Conservation (phyloP, 2,888 invertebrate species). For the Eremobia ochroleuca region DNA sequence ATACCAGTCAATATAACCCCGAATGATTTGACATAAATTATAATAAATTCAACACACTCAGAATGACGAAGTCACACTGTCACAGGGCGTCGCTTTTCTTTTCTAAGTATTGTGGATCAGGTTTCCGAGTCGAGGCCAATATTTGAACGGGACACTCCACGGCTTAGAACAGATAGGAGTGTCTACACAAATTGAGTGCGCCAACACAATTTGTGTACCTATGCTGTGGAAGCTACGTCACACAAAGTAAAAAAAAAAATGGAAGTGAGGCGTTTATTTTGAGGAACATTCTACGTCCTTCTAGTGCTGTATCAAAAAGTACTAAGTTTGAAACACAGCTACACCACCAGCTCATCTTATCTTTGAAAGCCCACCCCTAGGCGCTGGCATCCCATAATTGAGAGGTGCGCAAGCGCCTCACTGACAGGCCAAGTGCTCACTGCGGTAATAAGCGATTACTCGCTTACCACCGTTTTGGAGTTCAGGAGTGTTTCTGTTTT, state of each 20-base stretch:
- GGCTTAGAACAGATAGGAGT: no score
- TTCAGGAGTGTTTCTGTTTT: slow-evolving; percentile 21
- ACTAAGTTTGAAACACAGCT: slow-evolving; percentile 12
- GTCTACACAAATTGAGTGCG: no score
- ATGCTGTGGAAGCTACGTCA: slow-evolving; percentile 20
- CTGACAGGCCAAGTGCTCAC: slow-evolving; percentile 23
- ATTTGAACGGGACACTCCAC: slow-evolving; percentile 36
- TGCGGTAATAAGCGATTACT: slow-evolving; percentile 55
- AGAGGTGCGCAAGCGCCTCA: slow-evolving; percentile 55
- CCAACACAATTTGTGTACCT: no score
- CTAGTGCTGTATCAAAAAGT: slow-evolving; percentile 3
- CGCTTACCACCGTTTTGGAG: slow-evolving; percentile 43
- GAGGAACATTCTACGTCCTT: not conserved
- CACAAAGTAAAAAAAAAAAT: not conserved
- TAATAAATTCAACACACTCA: not conserved
- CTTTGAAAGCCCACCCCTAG: slow-evolving; percentile 39
- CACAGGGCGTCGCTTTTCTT: not conserved
- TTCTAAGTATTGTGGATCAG: not conserved
- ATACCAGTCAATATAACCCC: not conserved
- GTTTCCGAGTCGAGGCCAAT: slow-evolving; percentile 32
- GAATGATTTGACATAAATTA: not conserved
- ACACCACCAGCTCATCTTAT: slow-evolving; percentile 5
- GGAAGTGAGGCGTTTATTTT: not conserved
- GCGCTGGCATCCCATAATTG: slow-evolving; percentile 52
- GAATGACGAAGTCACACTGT: not conserved